These are phyloP conservation scores for Gambusia yucatana DNA, from an alignment of 2,797 vertebrate genomes.

Conservation along the genomic window DNA sequence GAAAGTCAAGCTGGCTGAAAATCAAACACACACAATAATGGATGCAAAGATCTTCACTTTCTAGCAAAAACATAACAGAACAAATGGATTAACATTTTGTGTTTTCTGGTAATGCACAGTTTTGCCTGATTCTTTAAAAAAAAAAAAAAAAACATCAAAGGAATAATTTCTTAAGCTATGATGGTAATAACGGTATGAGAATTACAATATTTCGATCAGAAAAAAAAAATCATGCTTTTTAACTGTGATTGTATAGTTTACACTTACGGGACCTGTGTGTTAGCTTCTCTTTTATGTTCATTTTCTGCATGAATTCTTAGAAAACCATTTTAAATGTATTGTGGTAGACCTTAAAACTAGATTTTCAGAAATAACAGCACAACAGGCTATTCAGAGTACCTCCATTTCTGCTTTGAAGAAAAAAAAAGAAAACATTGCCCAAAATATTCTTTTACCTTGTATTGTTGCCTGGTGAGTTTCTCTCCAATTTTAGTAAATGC, in stretches of 20 bases:
- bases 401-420: not conserved
- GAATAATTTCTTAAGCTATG: not conserved
- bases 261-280: too few species aligned
- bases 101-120: not conserved
- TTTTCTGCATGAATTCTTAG: not conserved
- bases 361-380: not conserved
- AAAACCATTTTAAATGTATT: not conserved
- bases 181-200: not conserved
- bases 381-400: not conserved
- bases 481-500: not conserved
- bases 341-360: not conserved
- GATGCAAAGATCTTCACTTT: conserved; percentile 5
- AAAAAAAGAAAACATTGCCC: too few species aligned
- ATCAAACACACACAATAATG: conserved; percentile 3
- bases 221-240: not conserved
- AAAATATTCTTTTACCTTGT: not conserved
- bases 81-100: not conserved
- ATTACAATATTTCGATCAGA: not conserved
- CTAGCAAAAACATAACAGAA: not conserved
- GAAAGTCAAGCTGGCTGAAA: not conserved
- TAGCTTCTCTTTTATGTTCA: too few species aligned
- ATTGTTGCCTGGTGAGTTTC: not conserved
- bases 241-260: not conserved
- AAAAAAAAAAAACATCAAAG: not conserved
- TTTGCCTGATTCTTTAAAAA: not conserved